These are phyloP conservation scores for Stichopus horrens DNA, from an alignment of 53 echinoderm and acorn worm species.

Conservation along the genomic window DNA sequence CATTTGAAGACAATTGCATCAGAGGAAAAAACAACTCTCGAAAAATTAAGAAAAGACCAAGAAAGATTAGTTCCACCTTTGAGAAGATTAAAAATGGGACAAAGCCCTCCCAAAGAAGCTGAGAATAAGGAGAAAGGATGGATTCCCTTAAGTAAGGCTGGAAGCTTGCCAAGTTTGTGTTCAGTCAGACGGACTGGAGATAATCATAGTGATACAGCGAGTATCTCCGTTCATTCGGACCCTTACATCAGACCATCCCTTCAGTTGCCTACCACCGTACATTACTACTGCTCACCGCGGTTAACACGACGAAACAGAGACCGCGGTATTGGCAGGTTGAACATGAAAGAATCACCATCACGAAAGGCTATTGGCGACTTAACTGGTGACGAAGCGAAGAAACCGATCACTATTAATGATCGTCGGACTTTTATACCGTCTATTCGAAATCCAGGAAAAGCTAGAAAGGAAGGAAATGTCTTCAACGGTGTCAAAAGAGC, in stretches of 20 bases:
- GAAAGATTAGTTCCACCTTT: not conserved
- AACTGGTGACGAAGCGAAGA: not conserved
- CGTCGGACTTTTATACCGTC: not conserved
- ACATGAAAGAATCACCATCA: not conserved
- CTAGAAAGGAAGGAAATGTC: not conserved
- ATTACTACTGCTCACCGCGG: not conserved
- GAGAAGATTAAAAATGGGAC: conserved; percentile 5
- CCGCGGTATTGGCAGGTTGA: not conserved
- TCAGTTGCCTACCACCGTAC: not conserved
- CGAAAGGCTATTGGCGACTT: not conserved
- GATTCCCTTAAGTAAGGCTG: conserved; percentile 18
- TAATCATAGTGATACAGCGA: not conserved
- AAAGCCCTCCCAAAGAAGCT: not conserved
- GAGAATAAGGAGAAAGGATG: not conserved
- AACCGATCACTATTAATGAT: not conserved
- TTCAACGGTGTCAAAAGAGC: conserved; percentile 12
- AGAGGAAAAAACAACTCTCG: not conserved
- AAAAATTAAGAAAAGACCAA: not conserved
- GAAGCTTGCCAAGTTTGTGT: conserved; percentile 1
- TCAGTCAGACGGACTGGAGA: not conserved
- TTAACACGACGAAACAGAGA: not conserved
- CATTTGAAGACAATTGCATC: not conserved
- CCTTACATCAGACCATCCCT: not conserved
- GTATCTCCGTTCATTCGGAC: conserved; percentile 15
- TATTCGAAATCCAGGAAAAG: not conserved